phyloP scores from a whole-genome alignment of 2,888 invertebrate genomes.

The Onthophagus sagittarius region DNA sequence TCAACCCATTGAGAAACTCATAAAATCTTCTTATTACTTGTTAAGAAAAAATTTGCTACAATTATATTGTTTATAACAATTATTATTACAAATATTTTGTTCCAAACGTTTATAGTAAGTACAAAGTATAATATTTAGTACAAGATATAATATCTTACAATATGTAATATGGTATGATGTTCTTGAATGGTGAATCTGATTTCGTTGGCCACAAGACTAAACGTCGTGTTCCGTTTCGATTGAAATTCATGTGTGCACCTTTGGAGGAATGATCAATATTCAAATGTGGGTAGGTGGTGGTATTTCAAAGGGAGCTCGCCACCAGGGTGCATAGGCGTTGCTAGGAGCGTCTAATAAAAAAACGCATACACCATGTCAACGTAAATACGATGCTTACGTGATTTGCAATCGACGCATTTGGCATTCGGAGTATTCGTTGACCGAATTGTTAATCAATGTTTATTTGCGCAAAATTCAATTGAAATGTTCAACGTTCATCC shows the following conservation, averaged over 20 bases:
- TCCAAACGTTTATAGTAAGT: too few relatives aligned
- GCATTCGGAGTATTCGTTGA: neutral
- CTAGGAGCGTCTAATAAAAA: neutral
- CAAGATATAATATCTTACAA: too few relatives aligned
- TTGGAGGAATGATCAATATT: constrained; percentile 9
- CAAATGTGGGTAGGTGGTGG: constrained; percentile 1
- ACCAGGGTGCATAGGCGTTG: neutral
- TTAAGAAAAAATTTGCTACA: too few relatives aligned
- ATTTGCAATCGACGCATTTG: constrained; percentile 8
- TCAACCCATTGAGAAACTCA: too few relatives aligned
- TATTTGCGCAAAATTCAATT: neutral
- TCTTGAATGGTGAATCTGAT: neutral
- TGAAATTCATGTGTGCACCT: constrained; percentile 16
- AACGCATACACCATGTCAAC: neutral
- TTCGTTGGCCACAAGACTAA: neutral
- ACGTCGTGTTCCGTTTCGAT: constrained; percentile 15
- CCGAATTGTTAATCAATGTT: neutral
- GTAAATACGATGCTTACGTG: constrained; percentile 5
- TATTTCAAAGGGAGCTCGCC: neutral
- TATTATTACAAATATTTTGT: too few relatives aligned
- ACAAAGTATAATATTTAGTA: too few relatives aligned
- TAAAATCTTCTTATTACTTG: too few relatives aligned
- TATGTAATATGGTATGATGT: neutral
- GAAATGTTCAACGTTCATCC: neutral
- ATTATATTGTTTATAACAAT: too few relatives aligned